Conservation (phyloP, 1,140 invertebrate species). For the Wiebesia pumilae region DNA sequence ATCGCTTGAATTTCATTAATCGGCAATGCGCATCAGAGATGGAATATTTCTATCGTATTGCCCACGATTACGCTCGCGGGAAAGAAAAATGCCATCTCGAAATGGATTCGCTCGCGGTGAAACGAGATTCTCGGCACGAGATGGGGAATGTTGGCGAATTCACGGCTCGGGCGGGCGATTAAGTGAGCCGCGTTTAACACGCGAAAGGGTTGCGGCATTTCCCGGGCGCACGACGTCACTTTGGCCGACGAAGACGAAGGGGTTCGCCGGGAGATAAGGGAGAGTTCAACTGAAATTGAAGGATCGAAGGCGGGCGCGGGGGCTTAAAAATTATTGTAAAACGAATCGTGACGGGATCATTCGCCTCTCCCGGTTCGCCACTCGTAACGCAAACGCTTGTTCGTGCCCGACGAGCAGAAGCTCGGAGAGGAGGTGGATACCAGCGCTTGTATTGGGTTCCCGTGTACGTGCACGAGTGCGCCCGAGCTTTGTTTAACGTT, state of each 20-base stretch:
- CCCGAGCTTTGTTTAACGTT: conserved; percentile 35
- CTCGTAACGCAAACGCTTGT: too few relatives aligned
- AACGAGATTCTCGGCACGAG: background rate
- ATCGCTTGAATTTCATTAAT: too few relatives aligned
- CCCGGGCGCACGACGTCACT: background rate
- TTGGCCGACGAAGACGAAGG: background rate
- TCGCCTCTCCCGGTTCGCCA: background rate
- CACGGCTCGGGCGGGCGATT: background rate
- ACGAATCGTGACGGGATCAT: conserved; percentile 2
- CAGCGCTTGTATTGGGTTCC: conserved; percentile 17
- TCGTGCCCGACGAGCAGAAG: conserved; percentile 12
- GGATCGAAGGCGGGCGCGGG: background rate
- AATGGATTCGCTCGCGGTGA: too few relatives aligned
- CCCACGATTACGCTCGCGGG: too few relatives aligned
- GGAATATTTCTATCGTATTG: too few relatives aligned
- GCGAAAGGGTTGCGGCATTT: background rate
- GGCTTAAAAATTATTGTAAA: too few relatives aligned
- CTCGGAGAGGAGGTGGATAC: background rate
- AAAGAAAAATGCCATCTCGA: too few relatives aligned
- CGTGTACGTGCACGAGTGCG: background rate
- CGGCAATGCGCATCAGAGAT: too few relatives aligned
- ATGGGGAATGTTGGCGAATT: too few relatives aligned
- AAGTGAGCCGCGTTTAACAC: background rate
- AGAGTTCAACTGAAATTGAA: conserved; percentile 27
- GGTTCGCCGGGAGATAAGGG: background rate